Percentiles rank a stretch among this genome's conserved stretches.
These are phyloP conservation scores for Oscheius sp. DNA, from an alignment of 2,888 invertebrate species.

Conservation along the genomic window DNA sequence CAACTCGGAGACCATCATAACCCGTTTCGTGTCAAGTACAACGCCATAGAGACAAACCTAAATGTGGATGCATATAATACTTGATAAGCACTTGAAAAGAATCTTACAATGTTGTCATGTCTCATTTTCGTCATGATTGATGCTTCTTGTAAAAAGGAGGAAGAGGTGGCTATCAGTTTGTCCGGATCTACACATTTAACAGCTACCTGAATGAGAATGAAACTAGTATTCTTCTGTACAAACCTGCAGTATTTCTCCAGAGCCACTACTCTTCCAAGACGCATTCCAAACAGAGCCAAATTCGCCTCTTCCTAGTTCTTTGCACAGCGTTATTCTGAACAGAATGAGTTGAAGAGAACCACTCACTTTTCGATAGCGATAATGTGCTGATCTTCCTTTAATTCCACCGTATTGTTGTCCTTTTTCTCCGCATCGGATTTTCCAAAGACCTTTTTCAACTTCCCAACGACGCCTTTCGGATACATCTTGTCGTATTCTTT, in stretches of 20 bases:
- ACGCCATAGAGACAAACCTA: constrained; percentile 89
- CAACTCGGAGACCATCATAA: constrained; percentile 89
- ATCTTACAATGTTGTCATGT: constrained; percentile 89
- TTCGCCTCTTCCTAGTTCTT: constrained; percentile 94
- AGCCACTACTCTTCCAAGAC: constrained; percentile 48
- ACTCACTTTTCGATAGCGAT: constrained; percentile 65
- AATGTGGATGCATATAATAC: not conserved
- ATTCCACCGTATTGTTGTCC: constrained; percentile 30
- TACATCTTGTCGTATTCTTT: constrained; percentile 92
- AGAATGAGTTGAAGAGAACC: not conserved
- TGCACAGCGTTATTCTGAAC: constrained; percentile 80
- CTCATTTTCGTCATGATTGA: constrained; percentile 98
- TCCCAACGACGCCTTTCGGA: constrained; percentile 63
- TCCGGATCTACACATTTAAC: constrained; percentile 93
- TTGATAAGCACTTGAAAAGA: not conserved
- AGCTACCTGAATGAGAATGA: constrained; percentile 59
- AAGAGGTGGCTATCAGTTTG: constrained; percentile 93
- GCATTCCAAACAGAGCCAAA: constrained; percentile 98
- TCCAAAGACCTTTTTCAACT: constrained; percentile 58
- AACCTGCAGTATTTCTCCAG: constrained; percentile 78
- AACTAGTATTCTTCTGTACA: not conserved
- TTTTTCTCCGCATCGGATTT: constrained; percentile 27
- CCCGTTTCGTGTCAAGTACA: constrained; percentile 88
- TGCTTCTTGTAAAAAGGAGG: constrained; percentile 95
- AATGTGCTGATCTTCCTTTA: constrained; percentile 66